Conservation (phyloP, 2,888 invertebrate genomes). For the Lottia scabra region DNA sequence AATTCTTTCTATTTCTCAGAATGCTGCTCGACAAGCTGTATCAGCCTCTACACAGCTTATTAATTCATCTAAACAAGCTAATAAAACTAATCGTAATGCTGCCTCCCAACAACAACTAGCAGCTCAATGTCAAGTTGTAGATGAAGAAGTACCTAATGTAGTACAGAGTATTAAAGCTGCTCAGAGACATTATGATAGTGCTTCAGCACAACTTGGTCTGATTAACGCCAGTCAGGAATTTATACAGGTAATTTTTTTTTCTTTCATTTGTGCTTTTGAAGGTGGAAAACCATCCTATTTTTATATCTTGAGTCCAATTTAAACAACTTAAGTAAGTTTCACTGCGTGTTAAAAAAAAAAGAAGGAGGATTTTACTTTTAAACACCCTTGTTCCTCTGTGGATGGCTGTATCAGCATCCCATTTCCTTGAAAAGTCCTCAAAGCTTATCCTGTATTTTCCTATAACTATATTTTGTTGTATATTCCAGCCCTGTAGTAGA, state of each 20-base stretch:
- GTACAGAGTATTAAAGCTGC: constrained; percentile 82
- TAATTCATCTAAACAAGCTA: constrained; percentile 86
- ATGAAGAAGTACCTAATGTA: constrained; percentile 83
- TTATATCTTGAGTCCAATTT: too few relatives aligned
- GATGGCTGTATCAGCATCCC: too few relatives aligned
- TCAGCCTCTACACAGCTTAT: constrained; percentile 92
- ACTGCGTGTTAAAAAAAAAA: too few relatives aligned
- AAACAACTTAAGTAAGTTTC: too few relatives aligned
- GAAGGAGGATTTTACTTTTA: too few relatives aligned
- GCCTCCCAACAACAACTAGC: constrained; percentile 80
- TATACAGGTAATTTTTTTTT: constrained; percentile 76
- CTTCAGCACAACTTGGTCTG: constrained; percentile 82
- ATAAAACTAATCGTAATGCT: constrained; percentile 76
- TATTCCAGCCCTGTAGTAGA: constrained; percentile 71
- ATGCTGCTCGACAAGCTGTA: constrained; percentile 86
- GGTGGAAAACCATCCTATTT: too few relatives aligned
- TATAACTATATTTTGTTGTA: too few relatives aligned
- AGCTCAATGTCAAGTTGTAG: constrained; percentile 81
- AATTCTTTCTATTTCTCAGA: constrained; percentile 39
- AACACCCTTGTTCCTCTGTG: too few relatives aligned
- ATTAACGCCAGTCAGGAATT: constrained; percentile 88
- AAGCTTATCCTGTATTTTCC: too few relatives aligned
- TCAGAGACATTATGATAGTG: constrained; percentile 78
- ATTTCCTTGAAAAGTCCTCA: too few relatives aligned
- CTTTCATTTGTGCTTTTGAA: background rate